Percentiles rank a stretch among this genome's conserved stretches.
Conservation (phyloP, 2,888 invertebrate species). For the Tenthredo notha region DNA sequence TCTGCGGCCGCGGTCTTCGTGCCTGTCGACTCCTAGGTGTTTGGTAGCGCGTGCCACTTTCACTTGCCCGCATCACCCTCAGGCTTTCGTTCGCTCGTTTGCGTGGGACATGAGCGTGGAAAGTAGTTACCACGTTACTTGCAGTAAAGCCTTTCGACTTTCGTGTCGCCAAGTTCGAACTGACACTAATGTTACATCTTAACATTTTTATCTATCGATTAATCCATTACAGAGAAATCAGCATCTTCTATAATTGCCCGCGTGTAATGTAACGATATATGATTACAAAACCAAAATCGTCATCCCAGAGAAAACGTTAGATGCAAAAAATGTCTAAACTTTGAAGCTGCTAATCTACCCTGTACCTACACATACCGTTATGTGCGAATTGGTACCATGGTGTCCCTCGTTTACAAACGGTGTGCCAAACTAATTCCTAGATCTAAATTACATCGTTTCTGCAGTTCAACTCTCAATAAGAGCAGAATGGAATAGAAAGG, state of each 20-base stretch:
- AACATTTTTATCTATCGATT: not conserved
- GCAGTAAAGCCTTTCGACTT: slow-evolving; percentile 18
- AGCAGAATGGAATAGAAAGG: slow-evolving; percentile 1
- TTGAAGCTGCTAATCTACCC: not conserved
- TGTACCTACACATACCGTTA: not conserved
- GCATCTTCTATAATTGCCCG: not conserved
- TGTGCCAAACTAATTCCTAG: not conserved
- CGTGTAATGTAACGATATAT: not conserved
- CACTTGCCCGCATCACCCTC: slow-evolving; percentile 48
- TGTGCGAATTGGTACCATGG: slow-evolving; percentile 6
- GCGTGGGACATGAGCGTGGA: slow-evolving; percentile 53
- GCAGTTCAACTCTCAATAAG: not conserved
- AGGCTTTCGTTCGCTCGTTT: slow-evolving; percentile 48
- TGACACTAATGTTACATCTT: slow-evolving; percentile 10
- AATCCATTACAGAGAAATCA: not conserved
- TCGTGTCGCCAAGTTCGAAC: slow-evolving; percentile 23
- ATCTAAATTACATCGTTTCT: not conserved
- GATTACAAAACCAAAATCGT: not conserved
- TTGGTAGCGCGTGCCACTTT: slow-evolving; percentile 53
- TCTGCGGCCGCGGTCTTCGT: slow-evolving; percentile 41
- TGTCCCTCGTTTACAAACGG: not conserved
- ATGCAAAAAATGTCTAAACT: not conserved
- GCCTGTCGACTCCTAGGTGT: slow-evolving; percentile 41
- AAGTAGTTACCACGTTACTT: slow-evolving; percentile 45
- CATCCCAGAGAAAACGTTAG: not conserved